Evolutionary conservation across 2,113 vertebrate species (phyloP).

Genomic region (Poicephalus gulielmi): DNA sequence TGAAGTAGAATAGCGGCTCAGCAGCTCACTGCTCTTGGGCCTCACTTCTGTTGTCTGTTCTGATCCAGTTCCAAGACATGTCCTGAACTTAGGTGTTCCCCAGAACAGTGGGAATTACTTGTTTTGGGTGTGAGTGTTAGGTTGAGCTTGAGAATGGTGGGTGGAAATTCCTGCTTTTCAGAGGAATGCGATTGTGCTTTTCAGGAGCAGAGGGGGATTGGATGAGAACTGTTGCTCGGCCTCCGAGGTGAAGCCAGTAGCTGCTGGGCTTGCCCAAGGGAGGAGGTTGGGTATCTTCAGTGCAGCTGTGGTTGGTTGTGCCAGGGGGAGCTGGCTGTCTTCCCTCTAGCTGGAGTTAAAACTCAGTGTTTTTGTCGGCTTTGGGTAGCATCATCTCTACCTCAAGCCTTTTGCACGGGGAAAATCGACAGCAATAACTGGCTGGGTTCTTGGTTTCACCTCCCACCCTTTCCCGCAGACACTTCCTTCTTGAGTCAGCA

Average conservation of each 20-base stretch:
- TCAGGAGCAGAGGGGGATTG: background rate
- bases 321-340: background rate
- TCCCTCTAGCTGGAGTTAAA: slow-evolving; percentile 12
- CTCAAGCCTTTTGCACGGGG: background rate
- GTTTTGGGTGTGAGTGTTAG: slow-evolving; percentile 12
- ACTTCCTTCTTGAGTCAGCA: slow-evolving; percentile 22
- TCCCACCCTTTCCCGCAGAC: slow-evolving; percentile 32
- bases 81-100: slow-evolving; percentile 24
- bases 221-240: background rate
- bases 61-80: background rate
- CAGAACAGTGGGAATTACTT: background rate
- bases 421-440: background rate
- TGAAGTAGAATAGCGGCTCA: background rate
- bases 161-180: slow-evolving; percentile 1
- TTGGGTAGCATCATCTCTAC: slow-evolving; percentile 12
- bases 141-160: slow-evolving; percentile 13
- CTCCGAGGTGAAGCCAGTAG: background rate
- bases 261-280: background rate
- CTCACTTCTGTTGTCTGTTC: background rate
- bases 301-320: background rate
- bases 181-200: slow-evolving; percentile 17
- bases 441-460: slow-evolving; percentile 49
- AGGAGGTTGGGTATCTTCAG: background rate
- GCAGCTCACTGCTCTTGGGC: background rate
- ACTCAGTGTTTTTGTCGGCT: background rate